Base-by-base conservation (phyloP, 2,113 vertebrate species). In the Cebidichthys violaceus region DNA sequence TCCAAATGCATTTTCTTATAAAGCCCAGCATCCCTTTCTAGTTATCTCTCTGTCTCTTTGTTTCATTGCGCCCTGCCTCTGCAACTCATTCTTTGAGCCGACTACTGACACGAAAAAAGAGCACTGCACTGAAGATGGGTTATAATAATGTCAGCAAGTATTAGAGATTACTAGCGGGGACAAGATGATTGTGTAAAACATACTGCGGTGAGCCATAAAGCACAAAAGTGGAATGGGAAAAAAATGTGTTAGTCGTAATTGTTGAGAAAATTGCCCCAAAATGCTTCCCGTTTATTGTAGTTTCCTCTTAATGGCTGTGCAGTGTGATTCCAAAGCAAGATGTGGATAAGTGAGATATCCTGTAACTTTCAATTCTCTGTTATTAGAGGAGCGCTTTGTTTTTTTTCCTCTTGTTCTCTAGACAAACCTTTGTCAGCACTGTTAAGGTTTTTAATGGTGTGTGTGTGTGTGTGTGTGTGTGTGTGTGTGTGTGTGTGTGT, bases 191-290 rank as follows among this genome's bases (percentile, higher is more conserved):
- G 80, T 90, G 77, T 67, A 82, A 85, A 90, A 80, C 79, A 81
- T 27, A 82, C 67, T 70, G 83, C n/a, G 33, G 60, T 31, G 70
- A 74, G 74, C 75, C 59, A 72, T 82, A 86, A 81, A 82, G 33
- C 79, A 79, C 72, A 79, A 70, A 77, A 81, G 55, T 55, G 67
- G 69, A 80, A 64, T 52, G 33, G 50, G 3, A 4, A 70, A 69
- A 86, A 72, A 69, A 75, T 62, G 57, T 14, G 70, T 76, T 67
- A 3, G 60, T 76, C 29, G 71, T 78, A 83, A 81, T 89, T 89
- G 86, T 82, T 24, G 37, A 60, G 82, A 77, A 89, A 88, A 91
- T 92, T 86, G 73, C 39, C 22, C 17, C 70, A 83, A 81, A 88
- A 84, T 80, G 77, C 60, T 67, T 70, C 74, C 45, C 66, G 37